phyloP scores from a whole-genome alignment of 2,797 vertebrate genomes.

The Carduelis carduelis region DNA sequence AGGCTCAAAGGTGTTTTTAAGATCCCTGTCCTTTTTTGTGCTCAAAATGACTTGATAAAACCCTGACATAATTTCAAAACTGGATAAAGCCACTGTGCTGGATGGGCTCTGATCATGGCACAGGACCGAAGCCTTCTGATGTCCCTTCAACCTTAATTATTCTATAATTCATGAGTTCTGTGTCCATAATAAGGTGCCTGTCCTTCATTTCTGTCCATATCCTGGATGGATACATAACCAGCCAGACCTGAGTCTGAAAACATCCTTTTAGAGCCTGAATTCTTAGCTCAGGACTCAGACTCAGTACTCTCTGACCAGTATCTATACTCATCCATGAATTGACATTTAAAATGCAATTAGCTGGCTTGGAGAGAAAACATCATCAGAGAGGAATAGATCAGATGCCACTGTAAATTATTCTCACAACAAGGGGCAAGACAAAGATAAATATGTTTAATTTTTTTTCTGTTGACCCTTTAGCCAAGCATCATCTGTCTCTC shows the following conservation, averaged over 20 bases:
- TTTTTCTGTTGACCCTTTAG: background rate
- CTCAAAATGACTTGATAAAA: background rate
- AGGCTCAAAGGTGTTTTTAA: background rate
- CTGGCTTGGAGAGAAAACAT: background rate
- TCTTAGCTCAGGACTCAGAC: background rate
- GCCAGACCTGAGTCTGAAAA: background rate
- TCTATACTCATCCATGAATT: background rate
- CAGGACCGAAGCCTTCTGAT: background rate
- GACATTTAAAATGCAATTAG: background rate
- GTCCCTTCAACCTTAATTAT: background rate
- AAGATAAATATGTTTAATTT: background rate
- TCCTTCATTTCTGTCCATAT: background rate
- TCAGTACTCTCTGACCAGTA: background rate
- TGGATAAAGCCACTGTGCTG: background rate
- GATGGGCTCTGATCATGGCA: background rate
- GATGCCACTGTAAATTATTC: background rate
- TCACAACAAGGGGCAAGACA: background rate
- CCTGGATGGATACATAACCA: background rate
- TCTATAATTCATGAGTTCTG: background rate
- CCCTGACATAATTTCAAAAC: background rate
- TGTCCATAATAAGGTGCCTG: background rate
- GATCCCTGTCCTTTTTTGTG: background rate
- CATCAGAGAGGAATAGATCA: background rate
- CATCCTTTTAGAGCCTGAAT: background rate
- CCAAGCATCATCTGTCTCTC: constrained; percentile 13